These are phyloP conservation scores for Mustela lutreola DNA, from an alignment of 2,113 vertebrate species.

Conservation along the genomic window DNA sequence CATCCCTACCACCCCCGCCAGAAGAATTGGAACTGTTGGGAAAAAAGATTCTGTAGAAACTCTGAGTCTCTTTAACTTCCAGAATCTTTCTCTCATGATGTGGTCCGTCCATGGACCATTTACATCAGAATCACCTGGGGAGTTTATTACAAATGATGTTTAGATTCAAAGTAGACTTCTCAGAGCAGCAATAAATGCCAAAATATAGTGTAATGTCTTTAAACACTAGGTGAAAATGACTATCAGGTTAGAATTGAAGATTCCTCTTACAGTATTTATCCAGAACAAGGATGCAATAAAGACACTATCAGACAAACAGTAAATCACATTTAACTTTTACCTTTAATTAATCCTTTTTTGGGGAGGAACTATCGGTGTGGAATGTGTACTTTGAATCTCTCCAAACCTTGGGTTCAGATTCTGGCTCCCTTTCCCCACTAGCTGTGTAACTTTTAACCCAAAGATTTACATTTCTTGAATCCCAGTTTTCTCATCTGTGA, in stretches of 20 bases:
- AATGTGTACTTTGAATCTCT: neutral
- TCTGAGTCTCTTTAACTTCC: neutral
- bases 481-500: neutral
- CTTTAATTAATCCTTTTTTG: neutral
- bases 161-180: constrained; percentile 28
- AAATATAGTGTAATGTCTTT: neutral
- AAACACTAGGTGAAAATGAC: constrained; percentile 1
- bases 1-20: neutral
- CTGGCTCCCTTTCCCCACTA: neutral
- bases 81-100: neutral
- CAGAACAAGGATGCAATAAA: neutral
- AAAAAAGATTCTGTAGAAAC: neutral
- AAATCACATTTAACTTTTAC: constrained; percentile 20
- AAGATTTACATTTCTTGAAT: neutral
- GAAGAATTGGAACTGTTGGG: neutral
- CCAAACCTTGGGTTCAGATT: neutral
- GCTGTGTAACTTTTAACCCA: neutral
- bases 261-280: neutral
- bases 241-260: neutral
- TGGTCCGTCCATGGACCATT: neutral
- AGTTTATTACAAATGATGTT: constrained; percentile 24
- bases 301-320: neutral
- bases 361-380: neutral
- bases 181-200: neutral
- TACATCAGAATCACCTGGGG: neutral